Percentiles rank a stretch among this genome's conserved stretches.
Evolutionary conservation across 23 tunicate genomes (phyloP).

Genomic region (Corella eumyota): DNA sequence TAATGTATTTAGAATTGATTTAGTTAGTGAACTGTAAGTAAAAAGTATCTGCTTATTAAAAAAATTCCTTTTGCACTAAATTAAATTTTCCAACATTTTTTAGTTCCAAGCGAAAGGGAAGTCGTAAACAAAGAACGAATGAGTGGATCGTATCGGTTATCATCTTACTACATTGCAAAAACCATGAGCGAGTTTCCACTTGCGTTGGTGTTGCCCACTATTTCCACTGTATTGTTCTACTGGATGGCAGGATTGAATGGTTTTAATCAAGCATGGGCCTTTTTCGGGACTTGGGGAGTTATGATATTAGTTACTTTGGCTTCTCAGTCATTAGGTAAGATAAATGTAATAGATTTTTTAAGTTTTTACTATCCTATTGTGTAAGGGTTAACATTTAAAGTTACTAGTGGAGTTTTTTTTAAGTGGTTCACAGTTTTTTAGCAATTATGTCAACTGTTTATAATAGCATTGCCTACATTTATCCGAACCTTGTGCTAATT

Average conservation of each 20-base stretch:
- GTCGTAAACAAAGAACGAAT: conserved; percentile 76
- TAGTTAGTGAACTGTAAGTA: too few species aligned
- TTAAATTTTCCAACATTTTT: not conserved
- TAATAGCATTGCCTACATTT: too few species aligned
- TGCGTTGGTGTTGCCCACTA: conserved; percentile 43
- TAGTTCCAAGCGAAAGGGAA: conserved; percentile 87
- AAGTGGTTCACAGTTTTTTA: too few species aligned
- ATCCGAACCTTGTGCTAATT: too few species aligned
- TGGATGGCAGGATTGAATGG: conserved; percentile 94
- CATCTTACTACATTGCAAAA: conserved; percentile 65
- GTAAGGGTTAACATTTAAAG: too few species aligned
- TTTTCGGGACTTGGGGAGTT: conserved; percentile 55
- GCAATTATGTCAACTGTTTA: too few species aligned
- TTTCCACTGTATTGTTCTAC: conserved; percentile 46
- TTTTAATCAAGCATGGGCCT: conserved; percentile 46
- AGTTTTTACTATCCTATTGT: too few species aligned
- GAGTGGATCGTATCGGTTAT: conserved; percentile 81
- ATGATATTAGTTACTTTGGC: conserved; percentile 50
- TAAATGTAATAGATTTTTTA: not conserved
- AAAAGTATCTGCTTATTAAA: too few species aligned
- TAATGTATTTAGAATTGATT: too few species aligned
- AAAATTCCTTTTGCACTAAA: too few species aligned
- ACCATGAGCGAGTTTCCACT: conserved; percentile 65
- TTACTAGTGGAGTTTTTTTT: too few species aligned
- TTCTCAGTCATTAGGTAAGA: conserved; percentile 71